Evolutionary conservation across 2,113 vertebrate genomes (phyloP).

Genomic region (Pseudorectes ferrugineus): DNA sequence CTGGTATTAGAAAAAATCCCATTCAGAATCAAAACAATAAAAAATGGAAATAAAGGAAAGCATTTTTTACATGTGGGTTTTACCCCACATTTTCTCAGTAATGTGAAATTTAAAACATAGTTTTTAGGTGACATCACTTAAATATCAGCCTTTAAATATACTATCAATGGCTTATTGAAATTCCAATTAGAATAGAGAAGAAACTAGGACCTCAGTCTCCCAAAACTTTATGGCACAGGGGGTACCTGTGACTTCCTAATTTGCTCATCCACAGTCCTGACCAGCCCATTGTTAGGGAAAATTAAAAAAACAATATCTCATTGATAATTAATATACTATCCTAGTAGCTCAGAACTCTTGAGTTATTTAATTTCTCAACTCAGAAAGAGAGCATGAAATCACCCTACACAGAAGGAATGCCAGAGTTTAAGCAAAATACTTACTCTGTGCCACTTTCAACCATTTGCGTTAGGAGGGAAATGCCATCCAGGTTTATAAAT

Average conservation of each 20-base stretch:
- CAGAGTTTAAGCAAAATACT: slow-evolving; percentile 56
- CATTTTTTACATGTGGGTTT: not conserved
- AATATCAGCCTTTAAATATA: not conserved
- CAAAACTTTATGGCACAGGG: not conserved
- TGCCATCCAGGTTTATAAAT: slow-evolving; percentile 97
- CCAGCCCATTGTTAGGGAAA: not conserved
- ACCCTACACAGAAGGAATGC: rapidly evolving
- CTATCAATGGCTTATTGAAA: not conserved
- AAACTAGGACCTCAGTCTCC: not conserved
- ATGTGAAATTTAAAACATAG: not conserved
- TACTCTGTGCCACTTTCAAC: slow-evolving; percentile 98
- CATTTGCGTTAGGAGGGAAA: slow-evolving; percentile 95
- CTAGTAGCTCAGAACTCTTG: not conserved
- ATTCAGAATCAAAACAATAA: not conserved
- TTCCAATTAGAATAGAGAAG: not conserved
- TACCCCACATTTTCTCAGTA: not conserved
- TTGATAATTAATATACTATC: not conserved
- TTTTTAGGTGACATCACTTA: not conserved
- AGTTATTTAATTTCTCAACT: not conserved
- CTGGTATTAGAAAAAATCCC: not conserved
- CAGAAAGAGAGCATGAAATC: not conserved
- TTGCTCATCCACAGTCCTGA: not conserved
- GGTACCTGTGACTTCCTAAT: not conserved
- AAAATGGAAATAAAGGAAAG: not conserved
- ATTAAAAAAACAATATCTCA: not conserved